Percentiles rank a stretch among this genome's conserved stretches.
phyloP scores from a whole-genome alignment of 2,113 vertebrate species.

The Lathamus discolor region DNA sequence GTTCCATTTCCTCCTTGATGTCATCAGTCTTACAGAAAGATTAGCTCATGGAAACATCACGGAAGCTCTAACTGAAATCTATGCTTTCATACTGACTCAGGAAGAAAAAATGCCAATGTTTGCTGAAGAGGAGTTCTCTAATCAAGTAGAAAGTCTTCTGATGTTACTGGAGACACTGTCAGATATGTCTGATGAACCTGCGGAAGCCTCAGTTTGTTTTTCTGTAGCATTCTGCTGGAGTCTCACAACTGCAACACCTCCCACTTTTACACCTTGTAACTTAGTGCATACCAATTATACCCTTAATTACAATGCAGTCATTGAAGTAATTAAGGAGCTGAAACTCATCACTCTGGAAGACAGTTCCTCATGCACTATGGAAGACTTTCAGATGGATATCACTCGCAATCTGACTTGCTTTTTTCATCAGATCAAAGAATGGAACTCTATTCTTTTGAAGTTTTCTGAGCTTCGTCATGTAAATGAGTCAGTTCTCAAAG shows the following conservation, averaged over 20 bases:
- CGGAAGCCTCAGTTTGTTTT: constrained; percentile 37
- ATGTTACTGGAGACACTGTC: neutral
- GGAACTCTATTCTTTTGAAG: constrained; percentile 59
- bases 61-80: constrained; percentile 48
- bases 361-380: constrained; percentile 11
- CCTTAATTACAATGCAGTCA: neutral
- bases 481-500: neutral
- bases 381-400: neutral
- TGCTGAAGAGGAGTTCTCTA: constrained; percentile 58
- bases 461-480: constrained; percentile 15
- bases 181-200: neutral
- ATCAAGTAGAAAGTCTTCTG: constrained; percentile 33
- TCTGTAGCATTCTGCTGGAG: constrained; percentile 48
- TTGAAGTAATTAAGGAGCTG: constrained; percentile 28
- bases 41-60: constrained; percentile 47
- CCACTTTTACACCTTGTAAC: constrained; percentile 4
- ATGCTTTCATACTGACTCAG: constrained; percentile 53
- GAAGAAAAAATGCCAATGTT: constrained; percentile 36
- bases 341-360: neutral
- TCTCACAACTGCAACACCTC: neutral
- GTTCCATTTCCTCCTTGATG: constrained; percentile 9
- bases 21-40: constrained; percentile 23
- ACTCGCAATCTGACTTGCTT: constrained; percentile 45
- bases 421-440: constrained; percentile 50
- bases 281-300: neutral